Evolutionary conservation across 2,797 vertebrate genomes (phyloP).

Genomic region (Girardinus metallicus): DNA sequence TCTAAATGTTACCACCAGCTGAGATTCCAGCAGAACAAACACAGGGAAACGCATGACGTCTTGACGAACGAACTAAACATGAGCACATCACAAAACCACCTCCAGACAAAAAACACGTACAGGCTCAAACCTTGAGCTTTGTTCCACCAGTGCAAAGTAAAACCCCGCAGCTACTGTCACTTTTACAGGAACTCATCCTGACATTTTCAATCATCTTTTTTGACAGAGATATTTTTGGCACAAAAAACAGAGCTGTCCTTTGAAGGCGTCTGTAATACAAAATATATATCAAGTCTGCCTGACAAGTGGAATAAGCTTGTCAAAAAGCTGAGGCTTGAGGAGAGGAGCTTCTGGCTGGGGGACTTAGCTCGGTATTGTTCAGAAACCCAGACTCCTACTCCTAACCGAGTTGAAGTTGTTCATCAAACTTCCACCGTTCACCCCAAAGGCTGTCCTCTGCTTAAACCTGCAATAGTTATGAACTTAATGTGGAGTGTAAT

Average conservation of each 20-base stretch:
- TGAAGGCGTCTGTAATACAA: constrained; percentile 56
- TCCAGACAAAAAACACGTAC: constrained; percentile 18
- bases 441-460: constrained; percentile 12
- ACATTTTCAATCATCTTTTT: constrained; percentile 70
- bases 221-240: constrained; percentile 68
- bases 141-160: constrained; percentile 39
- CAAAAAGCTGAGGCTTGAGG: constrained; percentile 41
- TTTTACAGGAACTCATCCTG: constrained; percentile 48
- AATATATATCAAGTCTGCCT: constrained; percentile 65
- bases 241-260: constrained; percentile 50
- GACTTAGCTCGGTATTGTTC: constrained; percentile 45
- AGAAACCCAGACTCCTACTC: constrained; percentile 38
- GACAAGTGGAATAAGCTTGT: constrained; percentile 61
- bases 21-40: constrained; percentile 9
- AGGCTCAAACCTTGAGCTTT: constrained; percentile 34
- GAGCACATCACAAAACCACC: constrained; percentile 20
- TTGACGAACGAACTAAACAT: constrained; percentile 37
- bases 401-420: constrained; percentile 23
- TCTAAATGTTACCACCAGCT: constrained; percentile 8
- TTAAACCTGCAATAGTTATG: background rate
- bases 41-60: background rate
- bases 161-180: constrained; percentile 52
- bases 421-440: constrained; percentile 28
- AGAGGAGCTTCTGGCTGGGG: constrained; percentile 52
- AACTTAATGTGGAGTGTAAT: background rate